A percentile compares a stretch with the other conserved stretches of the same genome.
These are phyloP conservation scores for Lacerta bilineata DNA, from an alignment of 2,797 vertebrate species.

Conservation along the genomic window DNA sequence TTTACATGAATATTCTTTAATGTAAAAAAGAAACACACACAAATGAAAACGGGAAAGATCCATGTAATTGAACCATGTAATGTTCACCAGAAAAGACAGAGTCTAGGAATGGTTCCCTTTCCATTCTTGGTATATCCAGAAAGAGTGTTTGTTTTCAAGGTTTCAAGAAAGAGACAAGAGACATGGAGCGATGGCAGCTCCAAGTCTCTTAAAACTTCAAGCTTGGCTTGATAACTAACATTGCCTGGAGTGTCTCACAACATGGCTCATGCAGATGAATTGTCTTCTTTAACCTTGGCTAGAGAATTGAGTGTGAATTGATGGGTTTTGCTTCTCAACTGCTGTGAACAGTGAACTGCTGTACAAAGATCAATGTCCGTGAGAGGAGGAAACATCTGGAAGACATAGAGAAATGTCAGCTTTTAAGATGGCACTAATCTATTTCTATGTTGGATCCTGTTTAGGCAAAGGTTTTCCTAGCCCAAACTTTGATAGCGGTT, in stretches of 20 bases:
- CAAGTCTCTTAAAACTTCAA: not conserved
- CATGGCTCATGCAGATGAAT: slow-evolving; percentile 9
- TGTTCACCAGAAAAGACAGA: no score
- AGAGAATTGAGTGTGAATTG: not conserved
- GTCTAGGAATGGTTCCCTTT: no score
- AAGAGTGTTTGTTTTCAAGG: not conserved
- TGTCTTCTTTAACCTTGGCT: slow-evolving; percentile 31
- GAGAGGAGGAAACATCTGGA: slow-evolving; percentile 25
- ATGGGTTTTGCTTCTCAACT: not conserved
- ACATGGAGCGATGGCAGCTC: not conserved
- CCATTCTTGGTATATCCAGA: no score
- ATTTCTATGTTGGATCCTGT: not conserved
- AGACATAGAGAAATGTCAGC: not conserved
- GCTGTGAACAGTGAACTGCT: slow-evolving; percentile 9
- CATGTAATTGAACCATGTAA: no score
- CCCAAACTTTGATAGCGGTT: not conserved
- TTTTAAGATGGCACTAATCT: not conserved
- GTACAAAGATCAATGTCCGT: not conserved
- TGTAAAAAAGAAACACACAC: no score
- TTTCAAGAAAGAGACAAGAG: not conserved
- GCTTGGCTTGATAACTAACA: not conserved
- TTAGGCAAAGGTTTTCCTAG: not conserved
- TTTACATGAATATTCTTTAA: no score
- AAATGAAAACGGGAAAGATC: no score
- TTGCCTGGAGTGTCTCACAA: slow-evolving; percentile 2